Conservation (phyloP, 2,113 vertebrate genomes). For the Dipodomys stephensi region DNA sequence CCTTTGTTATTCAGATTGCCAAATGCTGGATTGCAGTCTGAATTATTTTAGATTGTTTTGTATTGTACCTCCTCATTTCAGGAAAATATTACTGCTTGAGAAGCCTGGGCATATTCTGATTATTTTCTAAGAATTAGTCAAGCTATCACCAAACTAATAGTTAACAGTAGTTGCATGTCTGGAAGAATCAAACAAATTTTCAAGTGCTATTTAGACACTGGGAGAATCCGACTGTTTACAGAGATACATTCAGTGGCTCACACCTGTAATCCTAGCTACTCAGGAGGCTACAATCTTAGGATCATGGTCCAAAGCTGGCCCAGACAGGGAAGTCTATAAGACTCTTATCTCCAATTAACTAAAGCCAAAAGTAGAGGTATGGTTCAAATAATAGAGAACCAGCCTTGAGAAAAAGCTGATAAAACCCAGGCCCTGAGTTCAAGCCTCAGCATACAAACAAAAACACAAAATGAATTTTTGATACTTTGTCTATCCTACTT, state of each 20-base stretch:
- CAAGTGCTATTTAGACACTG: not conserved
- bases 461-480: slow-evolving; percentile 1
- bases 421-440: too few species aligned
- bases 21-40: not conserved
- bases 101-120: slow-evolving; percentile 5
- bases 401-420: too few species aligned
- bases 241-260: not conserved
- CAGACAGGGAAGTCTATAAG: too few species aligned
- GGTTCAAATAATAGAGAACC: too few species aligned
- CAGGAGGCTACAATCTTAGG: too few species aligned
- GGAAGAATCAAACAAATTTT: not conserved
- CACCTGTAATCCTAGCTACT: too few species aligned
- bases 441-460: too few species aligned
- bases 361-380: too few species aligned
- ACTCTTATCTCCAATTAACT: too few species aligned
- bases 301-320: too few species aligned
- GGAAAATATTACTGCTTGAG: not conserved
- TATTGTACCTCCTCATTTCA: not conserved
- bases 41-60: not conserved
- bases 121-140: not conserved
- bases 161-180: not conserved
- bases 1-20: not conserved
- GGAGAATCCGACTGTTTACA: not conserved
- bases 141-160: not conserved
- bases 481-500: not conserved